Percentiles rank a stretch among this genome's conserved stretches.
Conservation (phyloP, 1,140 invertebrate genomes). For the Drosophila grimshawi region DNA sequence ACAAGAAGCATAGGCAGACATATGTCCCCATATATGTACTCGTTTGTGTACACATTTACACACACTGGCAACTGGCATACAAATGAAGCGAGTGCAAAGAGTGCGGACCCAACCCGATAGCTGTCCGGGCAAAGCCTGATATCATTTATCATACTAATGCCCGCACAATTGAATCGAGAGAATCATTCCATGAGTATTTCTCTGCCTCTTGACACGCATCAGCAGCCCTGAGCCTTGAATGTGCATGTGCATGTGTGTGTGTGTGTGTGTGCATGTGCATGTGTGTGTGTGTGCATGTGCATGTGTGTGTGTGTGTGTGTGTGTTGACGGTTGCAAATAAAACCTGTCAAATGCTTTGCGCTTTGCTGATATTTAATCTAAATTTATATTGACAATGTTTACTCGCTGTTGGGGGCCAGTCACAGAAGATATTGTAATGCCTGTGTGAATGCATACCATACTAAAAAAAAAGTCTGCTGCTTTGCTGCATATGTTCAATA, state of each 20-base stretch:
- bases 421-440: conserved; percentile 6
- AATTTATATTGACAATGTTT: conserved; percentile 52
- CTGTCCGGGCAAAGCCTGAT: conserved; percentile 26
- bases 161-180: conserved; percentile 54
- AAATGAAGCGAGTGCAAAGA: conserved; percentile 23
- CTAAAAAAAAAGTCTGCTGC: background rate
- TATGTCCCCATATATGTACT: background rate
- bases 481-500: conserved; percentile 24
- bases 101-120: background rate
- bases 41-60: conserved; percentile 7
- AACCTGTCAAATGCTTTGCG: conserved; percentile 55
- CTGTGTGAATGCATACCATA: background rate
- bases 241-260: conserved; percentile 13
- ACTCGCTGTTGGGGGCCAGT: conserved; percentile 13
- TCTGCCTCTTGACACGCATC: conserved; percentile 36
- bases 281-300: background rate
- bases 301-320: background rate
- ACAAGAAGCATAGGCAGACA: background rate
- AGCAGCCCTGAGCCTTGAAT: conserved; percentile 23
- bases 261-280: background rate
- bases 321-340: conserved; percentile 23
- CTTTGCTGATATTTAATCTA: conserved; percentile 55
- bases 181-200: conserved; percentile 2
- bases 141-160: conserved; percentile 70
- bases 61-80: background rate